These are phyloP conservation scores for Alosa sapidissima DNA, from an alignment of 2,797 vertebrate species.

Conservation along the genomic window DNA sequence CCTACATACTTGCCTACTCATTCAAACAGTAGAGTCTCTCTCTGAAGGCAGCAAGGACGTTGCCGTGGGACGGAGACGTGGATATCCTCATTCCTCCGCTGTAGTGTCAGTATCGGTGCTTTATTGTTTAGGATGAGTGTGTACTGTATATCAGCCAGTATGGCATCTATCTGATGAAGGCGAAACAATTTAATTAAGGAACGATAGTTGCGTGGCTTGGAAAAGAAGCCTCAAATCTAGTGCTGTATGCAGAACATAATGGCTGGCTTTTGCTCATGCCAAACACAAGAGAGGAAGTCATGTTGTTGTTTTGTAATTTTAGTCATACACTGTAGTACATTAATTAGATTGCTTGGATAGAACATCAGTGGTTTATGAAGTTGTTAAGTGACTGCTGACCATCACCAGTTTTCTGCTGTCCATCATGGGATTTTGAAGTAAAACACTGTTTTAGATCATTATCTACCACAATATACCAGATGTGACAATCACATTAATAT, in stretches of 20 bases:
- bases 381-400: neutral
- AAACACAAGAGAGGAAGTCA: neutral
- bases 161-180: constrained; percentile 32
- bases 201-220: neutral
- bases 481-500: neutral
- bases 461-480: neutral
- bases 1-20: constrained; percentile 38
- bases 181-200: constrained; percentile 43
- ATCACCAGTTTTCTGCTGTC: neutral
- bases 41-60: neutral
- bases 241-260: neutral
- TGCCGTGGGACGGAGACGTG: neutral
- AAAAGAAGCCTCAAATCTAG: neutral
- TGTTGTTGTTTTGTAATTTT: too few species aligned
- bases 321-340: too few species aligned
- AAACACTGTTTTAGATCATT: too few species aligned
- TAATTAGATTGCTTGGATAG: neutral
- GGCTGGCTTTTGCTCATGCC: neutral
- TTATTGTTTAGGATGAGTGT: constrained; percentile 34
- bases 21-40: neutral
- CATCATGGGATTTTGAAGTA: neutral
- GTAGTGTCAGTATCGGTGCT: constrained; percentile 24
- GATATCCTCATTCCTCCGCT: neutral
- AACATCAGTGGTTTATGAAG: neutral
- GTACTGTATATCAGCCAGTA: constrained; percentile 28